phyloP scores from a whole-genome alignment of 2,113 vertebrate genomes.

The Ivindomyrus marchei region DNA sequence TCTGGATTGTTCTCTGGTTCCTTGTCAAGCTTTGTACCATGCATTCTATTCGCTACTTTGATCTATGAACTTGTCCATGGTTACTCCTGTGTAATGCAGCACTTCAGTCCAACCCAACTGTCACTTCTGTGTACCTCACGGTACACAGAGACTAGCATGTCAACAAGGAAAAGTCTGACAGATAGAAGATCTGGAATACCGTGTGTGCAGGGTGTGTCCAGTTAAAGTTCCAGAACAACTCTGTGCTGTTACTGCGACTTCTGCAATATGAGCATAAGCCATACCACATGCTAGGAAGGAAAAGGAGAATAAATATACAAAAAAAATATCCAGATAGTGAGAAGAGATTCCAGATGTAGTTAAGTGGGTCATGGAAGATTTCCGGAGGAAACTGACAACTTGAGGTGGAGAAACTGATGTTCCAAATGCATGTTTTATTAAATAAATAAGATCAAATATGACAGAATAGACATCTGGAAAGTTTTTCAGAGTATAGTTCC shows the following conservation, averaged over 20 bases:
- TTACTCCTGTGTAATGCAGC: not conserved
- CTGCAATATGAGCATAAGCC: not conserved
- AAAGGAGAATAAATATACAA: not conserved
- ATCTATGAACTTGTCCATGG: not conserved
- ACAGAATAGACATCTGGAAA: not conserved
- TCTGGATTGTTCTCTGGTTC: not conserved
- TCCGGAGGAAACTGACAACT: not conserved
- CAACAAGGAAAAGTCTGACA: not conserved
- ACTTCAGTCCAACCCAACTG: not conserved
- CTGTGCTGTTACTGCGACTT: not conserved
- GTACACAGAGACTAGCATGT: not conserved
- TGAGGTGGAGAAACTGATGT: not conserved
- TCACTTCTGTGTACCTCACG: not conserved
- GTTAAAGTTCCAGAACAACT: not conserved
- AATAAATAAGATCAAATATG: slow-evolving; percentile 7
- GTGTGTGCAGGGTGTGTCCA: not conserved
- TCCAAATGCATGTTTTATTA: not conserved
- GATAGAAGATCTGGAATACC: not conserved
- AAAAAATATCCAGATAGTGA: not conserved
- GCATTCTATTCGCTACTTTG: not conserved
- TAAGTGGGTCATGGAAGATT: slow-evolving; percentile 1
- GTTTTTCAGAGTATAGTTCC: not conserved
- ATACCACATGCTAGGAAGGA: not conserved
- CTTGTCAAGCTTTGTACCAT: not conserved
- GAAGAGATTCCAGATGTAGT: not conserved